Percentiles rank a stretch among this genome's conserved stretches.
These are phyloP conservation scores for Zygaena filipendulae DNA, from an alignment of 2,888 invertebrate species.

Conservation along the genomic window DNA sequence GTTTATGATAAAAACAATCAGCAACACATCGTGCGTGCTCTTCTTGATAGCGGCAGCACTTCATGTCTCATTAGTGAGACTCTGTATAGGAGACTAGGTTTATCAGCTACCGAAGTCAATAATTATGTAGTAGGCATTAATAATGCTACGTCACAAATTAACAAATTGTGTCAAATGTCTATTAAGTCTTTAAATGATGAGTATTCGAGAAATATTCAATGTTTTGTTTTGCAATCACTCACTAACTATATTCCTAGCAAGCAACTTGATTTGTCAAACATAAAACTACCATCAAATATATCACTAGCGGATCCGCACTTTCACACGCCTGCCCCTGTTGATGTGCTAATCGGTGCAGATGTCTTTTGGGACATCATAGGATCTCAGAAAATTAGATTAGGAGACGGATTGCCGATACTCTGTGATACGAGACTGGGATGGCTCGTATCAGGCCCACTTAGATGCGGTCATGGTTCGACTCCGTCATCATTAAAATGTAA, in stretches of 20 bases:
- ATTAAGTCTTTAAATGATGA: slow-evolving; percentile 4
- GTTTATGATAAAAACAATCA: background rate
- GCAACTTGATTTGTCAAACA: slow-evolving; percentile 3
- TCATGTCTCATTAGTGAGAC: slow-evolving; percentile 4
- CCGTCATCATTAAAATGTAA: too few species aligned
- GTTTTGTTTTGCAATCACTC: background rate
- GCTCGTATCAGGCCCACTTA: slow-evolving; percentile 16
- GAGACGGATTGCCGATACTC: slow-evolving; percentile 12
- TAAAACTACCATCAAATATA: slow-evolving; percentile 11
- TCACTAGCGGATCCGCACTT: slow-evolving; percentile 15
- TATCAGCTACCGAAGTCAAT: too few species aligned
- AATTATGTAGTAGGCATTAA: slow-evolving; percentile 8
- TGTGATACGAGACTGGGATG: slow-evolving; percentile 16
- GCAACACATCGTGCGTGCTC: slow-evolving; percentile 1
- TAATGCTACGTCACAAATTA: slow-evolving; percentile 4
- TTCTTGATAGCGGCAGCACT: slow-evolving; percentile 6
- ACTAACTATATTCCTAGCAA: slow-evolving; percentile 7
- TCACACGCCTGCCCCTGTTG: slow-evolving; percentile 12
- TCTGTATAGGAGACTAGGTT: too few species aligned
- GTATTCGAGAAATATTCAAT: slow-evolving; percentile 1
- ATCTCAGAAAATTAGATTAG: slow-evolving; percentile 11
- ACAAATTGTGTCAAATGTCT: slow-evolving; percentile 5
- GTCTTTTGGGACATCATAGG: slow-evolving; percentile 18
- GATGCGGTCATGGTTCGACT: too few species aligned
- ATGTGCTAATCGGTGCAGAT: slow-evolving; percentile 19